Percentiles rank a stretch among this genome's conserved stretches.
phyloP scores from a whole-genome alignment of 2,888 invertebrate species.

The Erynnis tages region DNA sequence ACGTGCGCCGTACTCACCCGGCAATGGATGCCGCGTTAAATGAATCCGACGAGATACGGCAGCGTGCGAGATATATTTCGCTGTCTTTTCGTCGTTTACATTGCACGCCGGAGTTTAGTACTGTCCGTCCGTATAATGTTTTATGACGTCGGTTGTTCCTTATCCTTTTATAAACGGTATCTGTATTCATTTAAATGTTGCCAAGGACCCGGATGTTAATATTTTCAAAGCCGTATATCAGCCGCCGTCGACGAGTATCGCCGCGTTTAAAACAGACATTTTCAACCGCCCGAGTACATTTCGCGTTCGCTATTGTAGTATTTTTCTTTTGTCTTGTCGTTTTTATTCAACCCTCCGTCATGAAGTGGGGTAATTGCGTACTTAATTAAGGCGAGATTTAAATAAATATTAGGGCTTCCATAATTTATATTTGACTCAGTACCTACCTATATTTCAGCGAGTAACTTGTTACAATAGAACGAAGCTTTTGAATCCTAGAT shows the following conservation, averaged over 20 bases:
- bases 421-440: background rate
- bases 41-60: slow-evolving; percentile 33
- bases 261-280: slow-evolving; percentile 5
- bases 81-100: slow-evolving; percentile 27
- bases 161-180: slow-evolving; percentile 37
- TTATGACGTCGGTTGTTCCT: slow-evolving; percentile 41
- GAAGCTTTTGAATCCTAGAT: too few species aligned
- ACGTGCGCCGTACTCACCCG: slow-evolving; percentile 40
- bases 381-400: background rate
- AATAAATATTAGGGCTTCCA: background rate
- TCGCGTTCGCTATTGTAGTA: slow-evolving; percentile 1
- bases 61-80: slow-evolving; percentile 20
- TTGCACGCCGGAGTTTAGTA: slow-evolving; percentile 26
- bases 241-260: background rate
- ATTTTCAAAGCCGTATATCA: slow-evolving; percentile 8
- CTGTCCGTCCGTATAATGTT: slow-evolving; percentile 33
- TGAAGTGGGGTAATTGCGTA: background rate
- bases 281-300: background rate
- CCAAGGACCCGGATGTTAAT: slow-evolving; percentile 7
- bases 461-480: too few species aligned
- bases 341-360: background rate
- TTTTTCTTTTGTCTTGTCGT: background rate
- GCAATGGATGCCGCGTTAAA: slow-evolving; percentile 45
- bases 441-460: too few species aligned
- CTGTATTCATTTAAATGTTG: slow-evolving; percentile 36